phyloP scores from a whole-genome alignment of 2,113 vertebrate genomes.

The Sinocyclocheilus maitianheensis region DNA sequence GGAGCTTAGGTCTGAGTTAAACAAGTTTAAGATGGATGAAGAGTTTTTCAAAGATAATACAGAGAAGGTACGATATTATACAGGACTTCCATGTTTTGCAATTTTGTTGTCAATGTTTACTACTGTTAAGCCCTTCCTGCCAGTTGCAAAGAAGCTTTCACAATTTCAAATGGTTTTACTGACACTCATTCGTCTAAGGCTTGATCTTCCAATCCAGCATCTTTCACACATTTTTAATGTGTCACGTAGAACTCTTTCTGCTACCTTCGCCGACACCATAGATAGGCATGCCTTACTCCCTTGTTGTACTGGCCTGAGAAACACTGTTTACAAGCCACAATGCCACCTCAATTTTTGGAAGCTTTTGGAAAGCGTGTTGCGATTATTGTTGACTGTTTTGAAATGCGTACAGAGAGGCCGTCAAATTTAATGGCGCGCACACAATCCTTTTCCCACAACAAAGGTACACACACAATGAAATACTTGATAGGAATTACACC shows the following conservation, averaged over 20 bases:
- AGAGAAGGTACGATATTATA: not conserved
- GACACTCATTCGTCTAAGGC: not conserved
- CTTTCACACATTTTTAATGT: not conserved
- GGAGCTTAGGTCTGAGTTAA: not conserved
- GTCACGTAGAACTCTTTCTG: not conserved
- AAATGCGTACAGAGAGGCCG: not conserved
- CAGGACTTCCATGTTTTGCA: not conserved
- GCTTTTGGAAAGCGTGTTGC: slow-evolving; percentile 5
- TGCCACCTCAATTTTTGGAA: slow-evolving; percentile 31
- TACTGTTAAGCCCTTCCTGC: not conserved
- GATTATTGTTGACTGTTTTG: slow-evolving; percentile 27
- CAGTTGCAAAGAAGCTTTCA: not conserved
- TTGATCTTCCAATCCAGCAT: not conserved
- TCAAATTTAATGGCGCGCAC: slow-evolving; percentile 5
- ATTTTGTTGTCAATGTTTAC: not conserved
- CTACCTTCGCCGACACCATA: not conserved
- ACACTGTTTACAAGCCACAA: slow-evolving; percentile 10
- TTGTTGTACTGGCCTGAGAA: slow-evolving; percentile 23
- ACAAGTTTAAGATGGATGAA: not conserved
- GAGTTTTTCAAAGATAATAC: not conserved
- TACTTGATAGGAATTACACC: slow-evolving; percentile 24
- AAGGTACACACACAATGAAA: not conserved
- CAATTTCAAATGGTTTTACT: not conserved
- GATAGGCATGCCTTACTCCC: not conserved
- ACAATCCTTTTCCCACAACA: slow-evolving; percentile 2